Base-by-base conservation (phyloP, 2,797 vertebrate species). In the Leptodactylus fallax region DNA sequence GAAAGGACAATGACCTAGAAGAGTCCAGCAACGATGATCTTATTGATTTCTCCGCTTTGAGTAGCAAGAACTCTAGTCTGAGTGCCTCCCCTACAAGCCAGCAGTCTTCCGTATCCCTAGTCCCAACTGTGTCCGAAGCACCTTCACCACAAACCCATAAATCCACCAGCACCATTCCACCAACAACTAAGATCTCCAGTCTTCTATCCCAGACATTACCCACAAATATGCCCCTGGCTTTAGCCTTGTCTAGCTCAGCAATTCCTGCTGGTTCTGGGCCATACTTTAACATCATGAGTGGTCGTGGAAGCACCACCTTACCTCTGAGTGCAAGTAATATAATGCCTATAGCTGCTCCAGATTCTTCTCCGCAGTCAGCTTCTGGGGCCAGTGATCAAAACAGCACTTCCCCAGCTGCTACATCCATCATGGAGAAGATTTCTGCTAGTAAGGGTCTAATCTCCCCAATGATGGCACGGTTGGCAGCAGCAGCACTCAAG, bases 21-120 rank as follows among this genome's bases (percentile, higher is more conserved):
- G 98, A 99, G 87, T 99, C 98, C 84, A 99, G 98, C 94, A 99
- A 99, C 0, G 98, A 99, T 7, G 98, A 99, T 93, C 97, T 99
- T 81, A 96, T 99, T 91, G 98, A 99, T 95, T 99, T 98, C 94
- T 99, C 98, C 0, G 95, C 97, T 90, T 95, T 99, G 93, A 99
- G 98, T 95, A 99, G 98, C 92, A 99, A 98, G 96, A 99, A 99
- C 95, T 99, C 98, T 92, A 99, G 98, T 94, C 95, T 99, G 94
- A 99, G 98, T 93, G 98, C 98, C 94, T 99, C 98, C n/a, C 98
- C 98, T 0, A 99, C 97, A 17, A 97, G 97, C 91, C 98, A 99
- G 90, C 96, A 98, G 94, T 97, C 97, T 91, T 96, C 96, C 49
- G 92, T 95, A 83, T 95, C 97, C 12, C 95, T 98, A 92, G 91